These are phyloP conservation scores for Hemaris fuciformis DNA, from an alignment of 2,888 invertebrate genomes.

Conservation along the genomic window DNA sequence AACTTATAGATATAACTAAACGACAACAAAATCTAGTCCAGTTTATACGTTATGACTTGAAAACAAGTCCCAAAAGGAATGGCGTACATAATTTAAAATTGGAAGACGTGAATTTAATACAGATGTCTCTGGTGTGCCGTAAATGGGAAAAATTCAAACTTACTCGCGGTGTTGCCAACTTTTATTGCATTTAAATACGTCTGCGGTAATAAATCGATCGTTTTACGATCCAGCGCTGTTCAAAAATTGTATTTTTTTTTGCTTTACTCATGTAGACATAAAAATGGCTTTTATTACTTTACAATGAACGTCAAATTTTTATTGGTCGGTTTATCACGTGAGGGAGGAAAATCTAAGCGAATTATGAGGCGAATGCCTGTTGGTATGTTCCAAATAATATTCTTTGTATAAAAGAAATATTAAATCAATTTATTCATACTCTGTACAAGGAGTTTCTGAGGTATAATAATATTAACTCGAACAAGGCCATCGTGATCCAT, in stretches of 20 bases:
- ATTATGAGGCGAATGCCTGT: neutral
- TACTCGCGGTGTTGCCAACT: constrained; percentile 2
- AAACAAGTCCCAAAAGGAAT: neutral
- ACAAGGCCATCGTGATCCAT: no score
- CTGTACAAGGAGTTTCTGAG: no score
- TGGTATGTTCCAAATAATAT: neutral
- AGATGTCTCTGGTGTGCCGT: constrained; percentile 8
- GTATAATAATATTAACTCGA: no score
- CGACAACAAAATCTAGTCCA: no score
- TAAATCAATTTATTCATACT: neutral
- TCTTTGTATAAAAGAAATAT: neutral
- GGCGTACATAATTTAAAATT: neutral
- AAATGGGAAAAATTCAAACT: neutral
- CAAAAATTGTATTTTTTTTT: constrained; percentile 34
- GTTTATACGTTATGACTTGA: neutral
- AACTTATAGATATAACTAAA: neutral
- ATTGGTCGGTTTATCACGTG: neutral
- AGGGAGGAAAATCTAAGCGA: neutral
- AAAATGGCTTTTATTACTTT: constrained; percentile 30
- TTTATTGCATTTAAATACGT: constrained; percentile 46
- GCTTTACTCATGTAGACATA: constrained; percentile 28
- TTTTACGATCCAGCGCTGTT: constrained; percentile 56
- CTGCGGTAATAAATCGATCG: constrained; percentile 65
- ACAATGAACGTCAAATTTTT: constrained; percentile 13
- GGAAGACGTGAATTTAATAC: constrained; percentile 2